Evolutionary conservation across 1,140 invertebrate species (phyloP), one percentile per base, ranked within the genome.

Genomic region (Lepidurus arcticus): DNA sequence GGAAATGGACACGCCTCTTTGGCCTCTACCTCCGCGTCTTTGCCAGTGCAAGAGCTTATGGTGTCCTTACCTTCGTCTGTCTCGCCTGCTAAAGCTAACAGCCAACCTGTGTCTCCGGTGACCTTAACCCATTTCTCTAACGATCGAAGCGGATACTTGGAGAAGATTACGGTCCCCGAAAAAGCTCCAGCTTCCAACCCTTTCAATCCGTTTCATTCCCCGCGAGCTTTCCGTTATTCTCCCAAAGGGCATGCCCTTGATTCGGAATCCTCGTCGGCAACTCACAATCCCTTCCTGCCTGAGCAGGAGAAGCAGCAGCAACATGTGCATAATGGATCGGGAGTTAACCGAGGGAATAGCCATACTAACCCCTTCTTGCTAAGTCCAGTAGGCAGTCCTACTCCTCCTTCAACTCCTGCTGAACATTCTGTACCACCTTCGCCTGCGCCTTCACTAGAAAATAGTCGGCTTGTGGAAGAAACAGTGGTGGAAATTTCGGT

Each of bases 41-140:
- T 65, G 53, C 53, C 53, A 65, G 53, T 65, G 53, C 65, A 34
- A 75, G 76, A 76, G 24, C 73, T 53, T 78, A 44, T 75, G 7
- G 74, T 76, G 21, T 47, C 79, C 45, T 76, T 75, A 34, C 74
- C 73, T 42, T 74, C 79, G 45, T 24, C 75, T 78, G 42, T 44
- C 16, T 44, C 76, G 76, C 76, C 73, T 44, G 78, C 79, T 26
- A 73, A 80, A 34, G 42, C 80, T 65, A 65, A 44, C 26, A 75
- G 79, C 75, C 75, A 86, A 85, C 13, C 78, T 34, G 43, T 80
- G 26, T 79, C 78, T 45, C 86, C 88, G 0, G 88, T 89, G 11
- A 88, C 88, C 13, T 86, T 89, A 3, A 88, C 88, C 1, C 88
- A 88, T 82, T 89, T 88, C 79, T 86, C 86, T 8, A 86, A 86